These are phyloP conservation scores for Bombus breviceps DNA, from an alignment of 1,140 invertebrate species.

Conservation along the genomic window DNA sequence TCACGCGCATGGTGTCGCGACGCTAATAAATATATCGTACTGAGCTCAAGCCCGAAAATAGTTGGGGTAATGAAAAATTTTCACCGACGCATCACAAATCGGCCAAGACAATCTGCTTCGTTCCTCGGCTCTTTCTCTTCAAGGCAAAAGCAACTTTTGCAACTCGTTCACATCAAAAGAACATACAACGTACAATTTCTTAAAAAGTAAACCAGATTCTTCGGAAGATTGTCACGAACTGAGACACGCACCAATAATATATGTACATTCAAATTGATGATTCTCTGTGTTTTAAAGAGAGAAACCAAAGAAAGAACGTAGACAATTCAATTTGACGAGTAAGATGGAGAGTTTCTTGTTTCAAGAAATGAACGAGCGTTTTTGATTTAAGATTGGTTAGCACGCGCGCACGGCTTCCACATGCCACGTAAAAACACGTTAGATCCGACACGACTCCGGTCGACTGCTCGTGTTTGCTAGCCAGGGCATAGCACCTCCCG, in stretches of 20 bases:
- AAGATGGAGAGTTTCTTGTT: too few relatives aligned
- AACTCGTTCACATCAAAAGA: neutral
- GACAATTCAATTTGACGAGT: too few relatives aligned
- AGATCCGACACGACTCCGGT: conserved; percentile 68
- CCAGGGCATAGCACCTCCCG: conserved; percentile 63
- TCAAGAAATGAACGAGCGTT: neutral
- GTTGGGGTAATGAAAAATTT: conserved; percentile 27
- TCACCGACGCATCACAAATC: conserved; percentile 11
- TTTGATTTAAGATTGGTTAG: neutral
- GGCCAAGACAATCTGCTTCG: neutral
- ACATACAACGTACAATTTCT: neutral
- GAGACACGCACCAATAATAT: neutral
- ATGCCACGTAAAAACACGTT: conserved; percentile 65
- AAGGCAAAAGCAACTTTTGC: neutral
- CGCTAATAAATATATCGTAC: conserved; percentile 27
- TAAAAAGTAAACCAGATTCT: neutral
- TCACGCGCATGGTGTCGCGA: conserved; percentile 7
- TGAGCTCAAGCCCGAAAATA: conserved; percentile 31
- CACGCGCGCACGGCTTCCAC: conserved; percentile 55
- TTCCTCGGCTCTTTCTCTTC: neutral
- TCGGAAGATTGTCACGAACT: neutral
- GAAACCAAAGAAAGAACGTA: too few relatives aligned
- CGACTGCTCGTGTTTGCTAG: conserved; percentile 57
- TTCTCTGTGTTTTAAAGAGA: too few relatives aligned
- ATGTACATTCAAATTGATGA: neutral